These are phyloP conservation scores for Dichetophora obliterata DNA, from an alignment of 2,888 invertebrate genomes.

Conservation along the genomic window DNA sequence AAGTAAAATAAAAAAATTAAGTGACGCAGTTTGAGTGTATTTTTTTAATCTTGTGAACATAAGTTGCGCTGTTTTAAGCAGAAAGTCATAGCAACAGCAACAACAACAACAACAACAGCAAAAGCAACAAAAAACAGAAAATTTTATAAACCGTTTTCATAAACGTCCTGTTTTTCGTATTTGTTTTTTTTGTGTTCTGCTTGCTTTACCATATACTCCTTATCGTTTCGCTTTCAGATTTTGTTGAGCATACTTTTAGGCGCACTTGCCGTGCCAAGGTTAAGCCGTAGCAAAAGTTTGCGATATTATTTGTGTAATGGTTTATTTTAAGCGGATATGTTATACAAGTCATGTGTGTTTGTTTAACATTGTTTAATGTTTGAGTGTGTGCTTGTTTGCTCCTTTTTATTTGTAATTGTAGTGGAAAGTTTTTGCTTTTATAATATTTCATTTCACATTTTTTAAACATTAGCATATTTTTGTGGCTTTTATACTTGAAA, in stretches of 20 bases:
- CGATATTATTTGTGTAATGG: not conserved
- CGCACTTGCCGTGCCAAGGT: not conserved
- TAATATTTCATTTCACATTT: no score
- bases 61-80: no score
- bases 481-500: no score
- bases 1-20: no score
- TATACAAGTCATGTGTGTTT: no score
- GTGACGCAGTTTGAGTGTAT: no score
- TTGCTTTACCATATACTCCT: not conserved
- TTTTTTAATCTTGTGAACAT: no score
- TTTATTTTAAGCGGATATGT: slow-evolving; percentile 5
- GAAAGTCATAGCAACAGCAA: not conserved
- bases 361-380: not conserved
- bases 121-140: not conserved
- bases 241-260: not conserved
- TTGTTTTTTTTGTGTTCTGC: not conserved
- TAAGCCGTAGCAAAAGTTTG: not conserved
- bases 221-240: not conserved
- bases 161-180: no score
- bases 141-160: not conserved
- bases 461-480: no score
- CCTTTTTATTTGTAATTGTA: no score
- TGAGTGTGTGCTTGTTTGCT: not conserved
- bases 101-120: not conserved
- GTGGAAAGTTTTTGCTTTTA: no score